Percentiles rank a stretch among this genome's conserved stretches.
Evolutionary conservation across 2,113 vertebrate genomes (phyloP).

Genomic region (Osmerus mordax): DNA sequence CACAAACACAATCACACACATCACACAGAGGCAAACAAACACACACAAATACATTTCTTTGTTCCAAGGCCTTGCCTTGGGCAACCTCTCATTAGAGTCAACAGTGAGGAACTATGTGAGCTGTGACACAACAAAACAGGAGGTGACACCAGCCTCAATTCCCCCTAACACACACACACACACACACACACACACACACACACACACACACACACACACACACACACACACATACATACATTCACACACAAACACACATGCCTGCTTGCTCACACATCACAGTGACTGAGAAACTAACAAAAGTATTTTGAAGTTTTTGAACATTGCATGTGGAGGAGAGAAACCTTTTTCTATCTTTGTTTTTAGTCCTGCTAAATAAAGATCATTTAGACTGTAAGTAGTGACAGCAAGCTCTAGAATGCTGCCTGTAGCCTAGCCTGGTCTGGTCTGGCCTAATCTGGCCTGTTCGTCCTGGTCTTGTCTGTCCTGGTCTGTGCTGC

Average conservation of each 20-base stretch:
- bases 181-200: background rate
- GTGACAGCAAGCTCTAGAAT: no score
- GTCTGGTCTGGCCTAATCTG: no score
- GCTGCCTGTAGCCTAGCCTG: no score
- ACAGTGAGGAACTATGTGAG: constrained; percentile 14
- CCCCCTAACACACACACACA: background rate
- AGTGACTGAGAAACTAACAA: background rate
- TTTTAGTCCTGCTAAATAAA: no score
- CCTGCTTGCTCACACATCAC: background rate
- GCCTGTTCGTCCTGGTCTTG: no score
- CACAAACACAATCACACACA: constrained; percentile 21
- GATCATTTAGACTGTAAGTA: no score
- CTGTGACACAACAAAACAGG: background rate
- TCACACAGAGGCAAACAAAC: constrained; percentile 17
- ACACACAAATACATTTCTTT: constrained; percentile 26
- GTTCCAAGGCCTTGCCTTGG: constrained; percentile 28
- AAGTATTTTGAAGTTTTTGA: no score
- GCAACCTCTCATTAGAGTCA: constrained; percentile 41
- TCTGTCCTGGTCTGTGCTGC: no score
- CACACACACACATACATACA: constrained; percentile 13
- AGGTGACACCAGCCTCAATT: background rate
- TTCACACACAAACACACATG: background rate
- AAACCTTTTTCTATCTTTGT: no score
- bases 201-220: constrained; percentile 8
- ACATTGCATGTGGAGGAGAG: no score